These are phyloP conservation scores for Xiphophorus hellerii DNA, from an alignment of 2,113 vertebrate species.

Conservation along the genomic window DNA sequence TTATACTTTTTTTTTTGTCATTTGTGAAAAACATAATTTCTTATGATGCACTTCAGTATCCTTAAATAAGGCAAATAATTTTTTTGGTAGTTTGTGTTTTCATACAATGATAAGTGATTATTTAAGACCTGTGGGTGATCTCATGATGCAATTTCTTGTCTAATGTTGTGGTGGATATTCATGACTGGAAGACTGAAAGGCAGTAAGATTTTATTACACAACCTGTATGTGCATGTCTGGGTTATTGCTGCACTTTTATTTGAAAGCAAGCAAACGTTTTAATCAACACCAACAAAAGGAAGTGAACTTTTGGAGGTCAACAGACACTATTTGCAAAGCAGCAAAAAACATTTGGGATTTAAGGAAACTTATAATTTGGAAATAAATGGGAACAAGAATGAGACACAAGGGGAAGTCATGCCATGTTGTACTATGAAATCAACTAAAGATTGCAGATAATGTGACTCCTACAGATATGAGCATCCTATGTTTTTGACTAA, in stretches of 20 bases:
- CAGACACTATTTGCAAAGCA: slow-evolving; percentile 13
- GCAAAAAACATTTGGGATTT: neutral
- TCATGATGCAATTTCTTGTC: slow-evolving; percentile 53
- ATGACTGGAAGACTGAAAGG: slow-evolving; percentile 57
- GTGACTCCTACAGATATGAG: no score
- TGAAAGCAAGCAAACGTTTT: slow-evolving; percentile 24
- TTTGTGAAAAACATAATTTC: neutral
- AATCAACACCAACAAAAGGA: slow-evolving; percentile 46
- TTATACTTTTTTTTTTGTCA: no score
- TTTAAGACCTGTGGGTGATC: slow-evolving; percentile 27
- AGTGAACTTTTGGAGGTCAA: slow-evolving; percentile 18
- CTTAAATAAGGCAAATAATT: neutral
- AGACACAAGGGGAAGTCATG: no score
- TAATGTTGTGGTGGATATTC: slow-evolving; percentile 45
- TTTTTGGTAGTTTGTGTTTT: neutral
- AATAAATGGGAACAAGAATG: neutral
- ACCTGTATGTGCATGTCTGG: slow-evolving; percentile 64
- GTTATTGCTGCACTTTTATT: slow-evolving; percentile 14
- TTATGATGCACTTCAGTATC: neutral
- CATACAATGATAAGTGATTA: slow-evolving; percentile 18
- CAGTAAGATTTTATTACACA: slow-evolving; percentile 55
- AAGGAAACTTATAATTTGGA: neutral
- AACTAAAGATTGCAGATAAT: no score
- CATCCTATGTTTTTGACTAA: no score
- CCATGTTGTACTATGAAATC: no score